phyloP scores from a whole-genome alignment of 2,888 invertebrate genomes.

The Cyclophora albipunctata region DNA sequence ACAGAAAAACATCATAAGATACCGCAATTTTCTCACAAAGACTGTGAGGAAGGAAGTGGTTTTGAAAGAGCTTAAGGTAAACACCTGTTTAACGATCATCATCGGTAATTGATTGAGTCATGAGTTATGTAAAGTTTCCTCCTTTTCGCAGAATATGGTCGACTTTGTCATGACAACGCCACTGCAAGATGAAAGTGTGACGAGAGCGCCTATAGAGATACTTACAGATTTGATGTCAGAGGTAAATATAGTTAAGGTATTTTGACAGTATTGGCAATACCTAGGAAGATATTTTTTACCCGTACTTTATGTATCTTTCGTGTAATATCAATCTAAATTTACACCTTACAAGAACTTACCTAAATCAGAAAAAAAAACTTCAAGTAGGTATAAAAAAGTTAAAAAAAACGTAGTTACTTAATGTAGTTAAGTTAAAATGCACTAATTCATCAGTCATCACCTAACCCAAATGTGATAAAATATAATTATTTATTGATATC shows the following conservation, averaged over 20 bases:
- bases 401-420: no score
- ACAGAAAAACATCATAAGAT: constrained; percentile 85
- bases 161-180: constrained; percentile 84
- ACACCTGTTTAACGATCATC: constrained; percentile 6
- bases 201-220: constrained; percentile 81
- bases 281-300: neutral
- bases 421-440: no score
- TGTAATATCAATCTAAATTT: no score
- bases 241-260: constrained; percentile 33
- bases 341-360: no score
- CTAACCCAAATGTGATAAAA: no score
- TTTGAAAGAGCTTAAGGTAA: constrained; percentile 84
- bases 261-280: neutral
- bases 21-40: constrained; percentile 80
- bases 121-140: neutral
- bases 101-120: neutral
- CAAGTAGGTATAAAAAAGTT: no score
- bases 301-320: no score
- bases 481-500: no score
- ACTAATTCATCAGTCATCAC: no score
- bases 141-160: constrained; percentile 79
- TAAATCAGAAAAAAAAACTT: no score
- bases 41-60: constrained; percentile 82
- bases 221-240: constrained; percentile 82
- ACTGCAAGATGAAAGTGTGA: constrained; percentile 84